Conservation (phyloP, 2,888 invertebrate species). For the Hirudinaria manillensis region DNA sequence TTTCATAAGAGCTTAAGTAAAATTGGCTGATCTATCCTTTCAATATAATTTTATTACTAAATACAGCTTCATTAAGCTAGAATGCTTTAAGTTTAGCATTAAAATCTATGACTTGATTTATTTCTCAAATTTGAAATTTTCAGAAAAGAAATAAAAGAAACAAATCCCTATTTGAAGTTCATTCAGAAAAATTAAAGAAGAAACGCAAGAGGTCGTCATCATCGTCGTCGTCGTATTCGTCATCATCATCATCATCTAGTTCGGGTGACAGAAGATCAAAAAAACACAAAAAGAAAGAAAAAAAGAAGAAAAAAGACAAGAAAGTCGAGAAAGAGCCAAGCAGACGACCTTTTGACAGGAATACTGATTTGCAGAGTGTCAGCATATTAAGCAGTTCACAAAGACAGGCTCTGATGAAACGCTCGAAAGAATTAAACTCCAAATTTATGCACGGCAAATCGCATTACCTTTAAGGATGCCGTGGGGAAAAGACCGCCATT, state of each 20-base stretch:
- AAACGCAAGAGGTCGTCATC: slow-evolving; percentile 9
- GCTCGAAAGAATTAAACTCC: background rate
- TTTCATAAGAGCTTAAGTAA: too few relatives aligned
- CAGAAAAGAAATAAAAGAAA: slow-evolving; percentile 1
- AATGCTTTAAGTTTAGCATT: too few relatives aligned
- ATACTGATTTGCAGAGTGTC: background rate
- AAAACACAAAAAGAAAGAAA: slow-evolving; percentile 6
- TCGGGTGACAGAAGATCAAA: background rate
- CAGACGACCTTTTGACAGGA: background rate
- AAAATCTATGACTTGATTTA: too few relatives aligned
- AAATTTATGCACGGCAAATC: slow-evolving; percentile 3
- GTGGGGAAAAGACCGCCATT: too few relatives aligned
- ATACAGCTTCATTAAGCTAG: too few relatives aligned
- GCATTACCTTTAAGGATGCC: background rate
- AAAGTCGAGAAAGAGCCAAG: background rate
- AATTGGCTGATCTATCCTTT: too few relatives aligned
- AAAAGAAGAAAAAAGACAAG: background rate
- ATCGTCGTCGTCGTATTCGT: too few relatives aligned
- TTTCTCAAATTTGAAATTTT: too few relatives aligned
- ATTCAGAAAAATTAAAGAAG: slow-evolving; percentile 24
- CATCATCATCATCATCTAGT: background rate
- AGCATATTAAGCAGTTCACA: background rate
- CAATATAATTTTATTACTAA: too few relatives aligned
- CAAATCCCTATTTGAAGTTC: slow-evolving; percentile 11
- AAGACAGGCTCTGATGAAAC: background rate